Evolutionary conservation across 2,888 invertebrate species (phyloP), one percentile per base, ranked within the genome.

Genomic region (Ypsolopha sequella): DNA sequence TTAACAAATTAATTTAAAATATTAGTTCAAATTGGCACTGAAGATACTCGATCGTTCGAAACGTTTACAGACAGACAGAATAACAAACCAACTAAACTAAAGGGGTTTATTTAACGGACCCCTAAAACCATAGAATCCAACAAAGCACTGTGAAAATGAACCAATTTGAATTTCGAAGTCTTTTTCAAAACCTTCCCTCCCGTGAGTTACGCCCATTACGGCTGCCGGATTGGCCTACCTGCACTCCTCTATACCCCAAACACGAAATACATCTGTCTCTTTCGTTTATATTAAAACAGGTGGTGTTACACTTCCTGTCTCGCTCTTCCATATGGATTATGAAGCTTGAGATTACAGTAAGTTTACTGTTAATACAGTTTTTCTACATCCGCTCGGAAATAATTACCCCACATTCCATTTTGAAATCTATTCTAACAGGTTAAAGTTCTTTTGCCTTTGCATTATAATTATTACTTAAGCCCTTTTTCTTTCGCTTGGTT

Each of bases 151-250:
- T 41, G 43, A 43, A 43, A 43, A 43, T 43, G 43, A 43, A 43
- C 46, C 36, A 53, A 50, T 53, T 55, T 55, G 36, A 50, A 52
- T 52, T 52, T 53, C 35, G 51, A 59, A 56, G 52, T 35, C n/a
- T 10, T 48, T 48, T 49, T 51, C 35, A 44, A 35, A 43, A 41
- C 51, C 13, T 51, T 45, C 44, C 57, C 59, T 54, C 56, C 9
- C n/a, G 64, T 61, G 52, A 56, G 60, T 50, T 63, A 73, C 81
- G 80, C 80, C 80, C 77, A 75, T 72, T 52, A 56, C 63, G 57
- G 68, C 70, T 59, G 68, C 71, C 71, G 73, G 65, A 81, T 84
- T 84, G 84, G 81, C 81, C 24, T 80, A 76, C 79, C 62, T 68
- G 61, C 66, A 62, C 65, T 61, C 60, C 66, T 67, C 69, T 70